These are phyloP conservation scores for Lobophora halterata DNA, from an alignment of 2,888 invertebrate genomes.

Conservation along the genomic window DNA sequence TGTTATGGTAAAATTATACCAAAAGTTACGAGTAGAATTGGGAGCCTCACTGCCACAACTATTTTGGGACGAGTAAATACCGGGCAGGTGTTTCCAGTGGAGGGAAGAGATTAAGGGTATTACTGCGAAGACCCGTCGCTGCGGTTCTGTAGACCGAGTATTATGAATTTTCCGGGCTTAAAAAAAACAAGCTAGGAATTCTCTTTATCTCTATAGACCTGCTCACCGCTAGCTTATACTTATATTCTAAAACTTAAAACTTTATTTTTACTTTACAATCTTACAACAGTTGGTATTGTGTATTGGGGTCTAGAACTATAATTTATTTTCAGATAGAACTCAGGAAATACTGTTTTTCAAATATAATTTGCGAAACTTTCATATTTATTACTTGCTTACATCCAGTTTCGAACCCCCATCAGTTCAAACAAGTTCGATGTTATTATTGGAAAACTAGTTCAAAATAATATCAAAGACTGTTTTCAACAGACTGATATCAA, in stretches of 20 bases:
- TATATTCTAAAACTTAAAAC: conserved; percentile 5
- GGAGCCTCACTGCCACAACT: conserved; percentile 17
- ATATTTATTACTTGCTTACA: too few species aligned
- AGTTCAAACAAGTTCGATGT: too few species aligned
- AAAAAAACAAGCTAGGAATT: conserved; percentile 17
- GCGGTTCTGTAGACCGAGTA: conserved; percentile 15
- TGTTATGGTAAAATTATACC: conserved; percentile 3
- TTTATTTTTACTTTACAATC: conserved; percentile 12
- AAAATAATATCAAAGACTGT: neutral
- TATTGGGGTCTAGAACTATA: too few species aligned
- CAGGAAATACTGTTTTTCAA: too few species aligned
- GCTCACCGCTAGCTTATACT: conserved; percentile 10
- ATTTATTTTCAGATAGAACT: too few species aligned
- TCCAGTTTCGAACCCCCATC: too few species aligned
- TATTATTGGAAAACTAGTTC: too few species aligned
- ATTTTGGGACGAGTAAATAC: conserved; percentile 31
- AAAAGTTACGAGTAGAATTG: neutral
- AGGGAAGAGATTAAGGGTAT: conserved; percentile 45
- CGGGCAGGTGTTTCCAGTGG: conserved; percentile 37
- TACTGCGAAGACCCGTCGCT: conserved; percentile 33
- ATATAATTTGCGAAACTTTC: too few species aligned
- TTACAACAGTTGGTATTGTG: too few species aligned
- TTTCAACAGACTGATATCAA: neutral
- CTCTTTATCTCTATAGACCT: conserved; percentile 12
- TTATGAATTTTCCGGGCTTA: conserved; percentile 17